These are phyloP conservation scores for Sthenelais limicola DNA, from an alignment of 2,888 invertebrate genomes.

Conservation along the genomic window DNA sequence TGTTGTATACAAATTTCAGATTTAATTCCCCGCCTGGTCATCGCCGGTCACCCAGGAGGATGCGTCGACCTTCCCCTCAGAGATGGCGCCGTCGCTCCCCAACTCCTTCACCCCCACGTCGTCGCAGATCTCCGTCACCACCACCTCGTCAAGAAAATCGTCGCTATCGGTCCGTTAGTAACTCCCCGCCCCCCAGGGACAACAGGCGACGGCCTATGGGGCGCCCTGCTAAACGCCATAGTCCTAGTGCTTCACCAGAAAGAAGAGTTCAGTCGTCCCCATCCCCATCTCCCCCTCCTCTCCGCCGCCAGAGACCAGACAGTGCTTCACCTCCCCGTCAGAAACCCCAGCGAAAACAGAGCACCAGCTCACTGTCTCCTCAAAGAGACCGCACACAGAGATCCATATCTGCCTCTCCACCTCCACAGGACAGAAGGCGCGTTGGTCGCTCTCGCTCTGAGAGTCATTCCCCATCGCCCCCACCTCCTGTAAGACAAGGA, in stretches of 20 bases:
- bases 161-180: neutral
- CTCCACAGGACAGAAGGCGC: conserved; percentile 23
- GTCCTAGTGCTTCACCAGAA: no score
- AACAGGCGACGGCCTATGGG: neutral
- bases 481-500: no score
- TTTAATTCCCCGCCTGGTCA: conserved; percentile 12
- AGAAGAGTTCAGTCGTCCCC: no score
- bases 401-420: conserved; percentile 26
- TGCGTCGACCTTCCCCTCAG: conserved; percentile 39
- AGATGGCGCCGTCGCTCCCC: neutral
- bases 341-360: conserved; percentile 15
- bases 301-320: conserved; percentile 8
- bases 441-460: neutral
- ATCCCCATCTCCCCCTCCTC: conserved; percentile 16
- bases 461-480: conserved; percentile 6
- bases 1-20: no score
- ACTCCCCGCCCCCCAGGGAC: conserved; percentile 2
- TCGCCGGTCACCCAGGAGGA: conserved; percentile 30
- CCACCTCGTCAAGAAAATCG: no score
- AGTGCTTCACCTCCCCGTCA: conserved; percentile 6
- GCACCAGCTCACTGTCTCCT: conserved; percentile 18
- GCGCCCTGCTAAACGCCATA: neutral
- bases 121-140: conserved; percentile 10
- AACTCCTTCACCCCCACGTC: conserved; percentile 17
- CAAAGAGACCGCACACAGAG: neutral